phyloP scores from a whole-genome alignment of 2,888 invertebrate genomes.

The Polietes domitor region DNA sequence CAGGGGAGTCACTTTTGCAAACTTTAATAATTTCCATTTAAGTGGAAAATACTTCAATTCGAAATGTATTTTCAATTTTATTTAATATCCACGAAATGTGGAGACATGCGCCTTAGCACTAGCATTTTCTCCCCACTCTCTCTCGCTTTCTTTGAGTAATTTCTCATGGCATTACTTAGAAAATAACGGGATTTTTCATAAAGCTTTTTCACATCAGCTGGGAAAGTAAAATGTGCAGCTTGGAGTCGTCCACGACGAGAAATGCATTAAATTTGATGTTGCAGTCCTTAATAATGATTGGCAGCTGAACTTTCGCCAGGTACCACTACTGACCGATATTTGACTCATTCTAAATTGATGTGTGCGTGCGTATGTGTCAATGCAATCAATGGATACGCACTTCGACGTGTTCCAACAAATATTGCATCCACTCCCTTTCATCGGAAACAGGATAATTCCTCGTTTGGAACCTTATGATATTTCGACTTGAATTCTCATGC shows the following conservation, averaged over 20 bases:
- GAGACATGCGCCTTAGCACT: slow-evolving; percentile 50
- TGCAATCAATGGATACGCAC: no score
- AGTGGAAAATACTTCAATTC: slow-evolving; percentile 17
- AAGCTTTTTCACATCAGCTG: slow-evolving; percentile 55
- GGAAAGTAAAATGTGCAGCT: not conserved
- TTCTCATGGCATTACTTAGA: slow-evolving; percentile 38
- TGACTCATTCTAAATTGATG: not conserved
- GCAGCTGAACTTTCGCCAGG: slow-evolving; percentile 55
- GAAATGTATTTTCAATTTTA: slow-evolving; percentile 41
- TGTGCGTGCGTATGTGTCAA: no score
- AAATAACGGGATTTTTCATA: not conserved
- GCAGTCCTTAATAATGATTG: slow-evolving; percentile 59
- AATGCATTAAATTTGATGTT: slow-evolving; percentile 53
- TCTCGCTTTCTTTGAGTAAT: slow-evolving; percentile 32
- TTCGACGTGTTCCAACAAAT: no score
- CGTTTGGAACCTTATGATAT: no score
- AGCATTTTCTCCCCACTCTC: not conserved
- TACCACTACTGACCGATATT: slow-evolving; percentile 57
- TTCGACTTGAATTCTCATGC: no score
- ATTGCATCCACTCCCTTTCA: no score
- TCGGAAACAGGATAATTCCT: no score
- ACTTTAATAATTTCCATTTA: not conserved
- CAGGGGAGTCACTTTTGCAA: no score
- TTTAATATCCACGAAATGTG: slow-evolving; percentile 37
- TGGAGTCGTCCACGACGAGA: slow-evolving; percentile 49